Percentiles rank a stretch among this genome's conserved stretches.
These are phyloP conservation scores for Basileuterus tristriatus DNA, from an alignment of 2,797 vertebrate genomes.

Conservation along the genomic window DNA sequence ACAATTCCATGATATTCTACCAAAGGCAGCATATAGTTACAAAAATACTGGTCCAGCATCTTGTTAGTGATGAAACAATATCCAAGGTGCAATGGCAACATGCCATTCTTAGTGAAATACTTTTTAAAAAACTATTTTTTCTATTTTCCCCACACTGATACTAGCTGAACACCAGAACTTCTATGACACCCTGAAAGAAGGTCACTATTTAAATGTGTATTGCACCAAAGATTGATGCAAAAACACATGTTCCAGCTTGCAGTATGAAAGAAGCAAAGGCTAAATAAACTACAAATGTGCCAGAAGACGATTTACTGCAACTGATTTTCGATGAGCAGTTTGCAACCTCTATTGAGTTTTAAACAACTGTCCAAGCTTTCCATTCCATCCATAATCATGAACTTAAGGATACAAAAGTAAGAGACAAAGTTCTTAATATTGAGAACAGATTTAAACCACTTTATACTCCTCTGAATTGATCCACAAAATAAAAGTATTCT, in stretches of 20 bases:
- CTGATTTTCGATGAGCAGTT: conserved; percentile 3
- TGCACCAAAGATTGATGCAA: conserved; percentile 34
- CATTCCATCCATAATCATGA: background rate
- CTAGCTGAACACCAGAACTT: conserved; percentile 27
- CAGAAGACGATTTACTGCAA: conserved; percentile 1
- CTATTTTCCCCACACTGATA: background rate
- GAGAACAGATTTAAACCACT: background rate
- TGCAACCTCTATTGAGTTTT: background rate
- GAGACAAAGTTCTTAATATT: background rate
- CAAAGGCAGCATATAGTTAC: conserved; percentile 38
- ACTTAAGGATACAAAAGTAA: background rate
- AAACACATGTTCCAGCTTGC: conserved; percentile 33
- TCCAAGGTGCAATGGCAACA: conserved; percentile 20
- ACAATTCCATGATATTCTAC: conserved; percentile 42
- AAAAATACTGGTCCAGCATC: conserved; percentile 48
- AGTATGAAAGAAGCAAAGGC: conserved; percentile 26
- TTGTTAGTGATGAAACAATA: conserved; percentile 67
- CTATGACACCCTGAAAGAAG: conserved; percentile 10
- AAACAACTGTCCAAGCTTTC: background rate
- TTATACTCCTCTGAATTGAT: background rate
- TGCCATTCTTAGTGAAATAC: conserved; percentile 44
- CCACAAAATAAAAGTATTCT: background rate
- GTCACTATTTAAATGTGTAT: background rate
- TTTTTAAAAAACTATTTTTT: conserved; percentile 43
- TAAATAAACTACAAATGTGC: conserved; percentile 1